Percentiles rank a stretch among this genome's conserved stretches.
phyloP scores from a whole-genome alignment of 2,888 invertebrate genomes.

The Microplitis manilae region DNA sequence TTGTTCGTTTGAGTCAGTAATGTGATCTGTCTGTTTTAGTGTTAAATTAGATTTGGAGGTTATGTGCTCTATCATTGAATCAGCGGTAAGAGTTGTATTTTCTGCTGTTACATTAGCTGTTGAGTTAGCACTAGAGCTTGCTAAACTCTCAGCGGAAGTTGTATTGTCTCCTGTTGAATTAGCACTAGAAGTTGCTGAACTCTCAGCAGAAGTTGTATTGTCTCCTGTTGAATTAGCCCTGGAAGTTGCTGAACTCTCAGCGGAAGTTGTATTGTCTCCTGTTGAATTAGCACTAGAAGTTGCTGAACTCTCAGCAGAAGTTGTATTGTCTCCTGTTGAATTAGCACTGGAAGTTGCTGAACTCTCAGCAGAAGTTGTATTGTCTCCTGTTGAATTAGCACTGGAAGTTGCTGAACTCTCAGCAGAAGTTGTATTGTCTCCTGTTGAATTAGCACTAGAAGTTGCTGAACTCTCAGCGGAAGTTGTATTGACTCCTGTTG shows the following conservation, averaged over 20 bases:
- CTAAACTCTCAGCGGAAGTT: too few species aligned
- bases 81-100: neutral
- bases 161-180: neutral
- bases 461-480: neutral
- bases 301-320: neutral
- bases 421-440: neutral
- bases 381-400: constrained; percentile 10
- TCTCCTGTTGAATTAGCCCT: too few species aligned
- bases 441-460: too few species aligned
- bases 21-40: neutral
- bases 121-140: neutral
- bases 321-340: neutral
- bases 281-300: neutral
- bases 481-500: constrained; percentile 1
- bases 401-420: neutral
- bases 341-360: neutral
- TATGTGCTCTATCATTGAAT: neutral
- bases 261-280: neutral
- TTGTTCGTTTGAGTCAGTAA: neutral
- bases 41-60: neutral
- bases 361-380: neutral
- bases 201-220: too few species aligned
- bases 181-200: too few species aligned
- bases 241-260: neutral
- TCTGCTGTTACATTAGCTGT: neutral